These are phyloP conservation scores for Limnodromus scolopaceus DNA, from an alignment of 2,797 vertebrate species.

Conservation along the genomic window DNA sequence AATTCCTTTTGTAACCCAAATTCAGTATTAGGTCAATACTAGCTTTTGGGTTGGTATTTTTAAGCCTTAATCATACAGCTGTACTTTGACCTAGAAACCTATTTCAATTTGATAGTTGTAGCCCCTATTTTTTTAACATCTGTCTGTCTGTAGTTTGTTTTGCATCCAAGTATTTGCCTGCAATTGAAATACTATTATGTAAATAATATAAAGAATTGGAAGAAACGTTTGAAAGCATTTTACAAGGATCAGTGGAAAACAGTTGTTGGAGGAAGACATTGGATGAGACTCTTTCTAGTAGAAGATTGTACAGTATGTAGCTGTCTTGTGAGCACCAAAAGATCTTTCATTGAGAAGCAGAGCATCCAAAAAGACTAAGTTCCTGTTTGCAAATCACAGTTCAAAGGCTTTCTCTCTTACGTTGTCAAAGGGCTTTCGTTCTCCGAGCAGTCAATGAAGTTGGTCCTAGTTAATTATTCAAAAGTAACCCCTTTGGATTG, in stretches of 20 bases:
- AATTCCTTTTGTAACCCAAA: not conserved
- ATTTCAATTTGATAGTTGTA: not conserved
- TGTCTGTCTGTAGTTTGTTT: not conserved
- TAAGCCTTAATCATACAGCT: not conserved
- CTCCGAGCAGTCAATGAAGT: not conserved
- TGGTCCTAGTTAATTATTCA: not conserved
- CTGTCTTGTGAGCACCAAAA: not conserved
- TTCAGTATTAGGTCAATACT: not conserved
- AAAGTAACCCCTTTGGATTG: not conserved
- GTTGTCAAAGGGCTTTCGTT: not conserved
- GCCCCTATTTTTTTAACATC: not conserved
- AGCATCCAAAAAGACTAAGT: not conserved
- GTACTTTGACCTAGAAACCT: slow-evolving; percentile 36
- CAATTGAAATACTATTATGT: not conserved
- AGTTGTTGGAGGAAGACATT: not conserved
- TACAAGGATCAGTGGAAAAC: not conserved
- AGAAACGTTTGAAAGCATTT: not conserved
- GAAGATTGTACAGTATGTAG: not conserved
- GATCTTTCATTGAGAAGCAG: not conserved
- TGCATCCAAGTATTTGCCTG: not conserved
- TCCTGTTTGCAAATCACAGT: not conserved
- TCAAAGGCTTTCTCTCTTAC: not conserved
- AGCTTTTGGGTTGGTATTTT: not conserved
- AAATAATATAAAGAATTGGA: not conserved
- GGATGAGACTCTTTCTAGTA: not conserved